Evolutionary conservation across 2,888 invertebrate genomes (phyloP), one percentile per base, ranked within the genome.

Genomic region (Limulus polyphemus): DNA sequence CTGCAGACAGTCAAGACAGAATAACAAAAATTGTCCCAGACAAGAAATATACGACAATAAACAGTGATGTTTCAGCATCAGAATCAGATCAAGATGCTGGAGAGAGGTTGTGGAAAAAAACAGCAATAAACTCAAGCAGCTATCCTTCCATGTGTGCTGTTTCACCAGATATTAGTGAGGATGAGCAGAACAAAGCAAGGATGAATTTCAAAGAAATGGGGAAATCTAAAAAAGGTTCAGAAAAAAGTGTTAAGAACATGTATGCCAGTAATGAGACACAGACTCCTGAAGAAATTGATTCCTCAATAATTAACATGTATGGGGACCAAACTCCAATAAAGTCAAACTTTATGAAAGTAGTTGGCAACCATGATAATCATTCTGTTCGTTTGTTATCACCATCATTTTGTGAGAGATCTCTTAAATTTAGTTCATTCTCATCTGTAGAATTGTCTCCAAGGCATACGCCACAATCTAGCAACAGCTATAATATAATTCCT

Each of bases 61-160:
- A 56, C 16, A 47, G 55, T 13, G 11, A 62, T 54, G 63, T 65
- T 12, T 56, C 57, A 5, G 52, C 62, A 11, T 62, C 64, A 14
- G 69, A 65, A 13, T 63, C 67, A 0, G 65, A 65, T n/a, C 62
- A 62, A 47, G 65, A 62, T 14, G 60, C 58, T 11, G 47, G 64
- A 32, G 90, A 91, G 76, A 81, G 90, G 69, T 87, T 91, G 67
- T 80, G 89, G 65, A 85, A 85, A 55, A 85, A 85, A 55, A 92
- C 91, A 78, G 92, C 91, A 0, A 86, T 87, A 1, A 88, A 92
- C 55, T 89, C 87, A 72, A 87, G 88, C 59, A 88, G 91, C 70
- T 92, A 92, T 73, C 92, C 92, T 1, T 90, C 91, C 9, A 88
- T 92, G 86, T 92, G 91, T 76, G 89, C 90, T 3, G 63, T 67